Evolutionary conservation across 2,797 vertebrate genomes (phyloP), one percentile per base, ranked within the genome.

Genomic region (Denticeps clupeoides): DNA sequence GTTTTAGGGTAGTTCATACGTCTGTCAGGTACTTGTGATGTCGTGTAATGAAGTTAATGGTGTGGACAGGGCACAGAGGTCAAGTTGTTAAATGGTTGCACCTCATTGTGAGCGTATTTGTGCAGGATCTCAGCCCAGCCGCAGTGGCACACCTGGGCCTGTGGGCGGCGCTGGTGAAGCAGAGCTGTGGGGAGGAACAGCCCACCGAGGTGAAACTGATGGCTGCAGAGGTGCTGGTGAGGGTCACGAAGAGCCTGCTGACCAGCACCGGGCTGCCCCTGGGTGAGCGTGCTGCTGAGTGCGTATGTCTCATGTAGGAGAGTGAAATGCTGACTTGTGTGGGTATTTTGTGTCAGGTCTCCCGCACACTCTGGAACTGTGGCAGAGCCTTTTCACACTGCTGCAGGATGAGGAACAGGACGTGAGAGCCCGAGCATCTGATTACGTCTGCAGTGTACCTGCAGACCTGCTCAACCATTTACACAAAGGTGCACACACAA

Each of bases 371-470:
- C 62, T 93, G 15, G 67, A 75, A 2, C 70, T 97, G 44, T 97
- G 93, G 93, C 84, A 63, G 56, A 86, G 86, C 65, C 65, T 95
- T 60, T 71, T 94, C 50, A 72, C 64, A 0, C 82, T 99, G 53
- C 79, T 97, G 48, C 92, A 97, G 71, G 92, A 91, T 28, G 93
- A 99, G 73, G 93, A 96, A 56, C 76, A 82, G 59, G 79, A 81
- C 1, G 76, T 97, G 58, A 72, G 91, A 62, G 82, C 93, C 29
- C 60, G 72, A 48, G 88, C 87, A 13, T 75, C 89, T 0, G 85
- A 89, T 58, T 85, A 89, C 15, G 75, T 88, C 56, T 73, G 68
- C n/a, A 67, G 74, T 2, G 70, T 80, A 1, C 76, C 80, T 11
- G 18, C 60, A 11, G 45, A 63, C 56, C 61, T 79, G 8, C 55